Base-by-base conservation (phyloP, 2,113 vertebrate species). In the Psittacara wagleri region DNA sequence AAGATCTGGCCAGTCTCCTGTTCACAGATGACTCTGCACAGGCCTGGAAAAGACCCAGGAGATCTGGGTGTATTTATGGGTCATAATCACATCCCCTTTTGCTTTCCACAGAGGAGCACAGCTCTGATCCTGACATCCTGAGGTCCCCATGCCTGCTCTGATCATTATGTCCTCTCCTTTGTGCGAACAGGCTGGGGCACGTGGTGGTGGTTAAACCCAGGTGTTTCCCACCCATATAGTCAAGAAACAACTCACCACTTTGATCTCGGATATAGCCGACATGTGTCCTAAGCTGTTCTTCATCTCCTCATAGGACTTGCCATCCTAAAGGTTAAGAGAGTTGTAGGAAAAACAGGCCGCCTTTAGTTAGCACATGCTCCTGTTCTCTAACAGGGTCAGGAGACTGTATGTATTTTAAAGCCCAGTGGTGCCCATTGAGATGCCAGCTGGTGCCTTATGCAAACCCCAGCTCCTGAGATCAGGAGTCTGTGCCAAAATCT, bases 231-330 rank as follows among this genome's bases (percentile, higher is more conserved):
- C 37, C 61, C 2, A 3, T 3, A 4, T 1, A 23, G 70, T 35
- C 3, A 1, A 57, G 41, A 25, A 91, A 19, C 52, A n/a, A 98
- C 98, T 99, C 98, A 99, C 99, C 59, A 98, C 96, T 91, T 97
- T 98, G 79, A 99, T 98, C 97, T 99, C 98, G 0, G 98, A 97
- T 72, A 99, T 83, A 43, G 98, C 97, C 0, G 97, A 86, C 17
- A 95, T 80, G 2, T 98, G 96, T 59, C 97, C 98, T 92, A 98
- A 70, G 92, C 98, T 98, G 78, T 95, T 97, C 96, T 98, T 98
- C 97, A 99, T 98, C 76, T 99, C 98, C 89, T 99, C 98, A 3
- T 99, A 98, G 43, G 98, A 98, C 61, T 98, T 98, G 24, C 97
- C 98, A 92, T 97, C 98, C 99, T 99, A 92, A 96, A 94, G 78